A percentile compares a stretch with the other conserved stretches of the same genome.
phyloP scores from a whole-genome alignment of 2,113 vertebrate genomes.

The Halcyon senegalensis region DNA sequence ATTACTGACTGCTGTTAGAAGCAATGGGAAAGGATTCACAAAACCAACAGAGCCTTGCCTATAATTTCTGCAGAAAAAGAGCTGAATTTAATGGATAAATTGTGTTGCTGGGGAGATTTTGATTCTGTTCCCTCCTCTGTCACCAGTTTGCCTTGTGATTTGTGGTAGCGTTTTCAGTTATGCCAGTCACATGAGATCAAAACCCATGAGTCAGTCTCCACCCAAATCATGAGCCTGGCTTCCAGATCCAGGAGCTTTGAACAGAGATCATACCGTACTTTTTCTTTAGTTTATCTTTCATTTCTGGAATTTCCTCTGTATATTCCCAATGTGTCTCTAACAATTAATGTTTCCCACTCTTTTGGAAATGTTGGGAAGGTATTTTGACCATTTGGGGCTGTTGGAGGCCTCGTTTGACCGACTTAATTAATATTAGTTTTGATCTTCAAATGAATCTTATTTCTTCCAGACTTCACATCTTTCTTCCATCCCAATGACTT shows the following conservation, averaged over 20 bases:
- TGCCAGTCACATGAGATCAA: conserved; percentile 60
- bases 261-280: background rate
- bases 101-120: conserved; percentile 45
- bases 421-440: background rate
- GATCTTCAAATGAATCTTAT: background rate
- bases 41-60: background rate
- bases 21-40: background rate
- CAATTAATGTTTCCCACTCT: conserved; percentile 22
- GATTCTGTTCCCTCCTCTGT: conserved; percentile 27
- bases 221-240: conserved; percentile 54
- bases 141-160: conserved; percentile 62
- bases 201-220: conserved; percentile 46
- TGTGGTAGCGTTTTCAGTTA: conserved; percentile 42
- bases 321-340: background rate
- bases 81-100: conserved; percentile 31
- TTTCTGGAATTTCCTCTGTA: conserved; percentile 49
- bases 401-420: background rate
- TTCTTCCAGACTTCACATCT: background rate
- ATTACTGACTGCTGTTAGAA: conserved; percentile 1
- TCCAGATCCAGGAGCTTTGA: conserved; percentile 48
- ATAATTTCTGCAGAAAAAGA: conserved; percentile 26
- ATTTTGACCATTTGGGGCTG: background rate
- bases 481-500: background rate
- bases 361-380: background rate
- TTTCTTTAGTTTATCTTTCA: conserved; percentile 25